Conservation (phyloP, 2,113 vertebrate genomes). For the Peucedramus taeniatus region DNA sequence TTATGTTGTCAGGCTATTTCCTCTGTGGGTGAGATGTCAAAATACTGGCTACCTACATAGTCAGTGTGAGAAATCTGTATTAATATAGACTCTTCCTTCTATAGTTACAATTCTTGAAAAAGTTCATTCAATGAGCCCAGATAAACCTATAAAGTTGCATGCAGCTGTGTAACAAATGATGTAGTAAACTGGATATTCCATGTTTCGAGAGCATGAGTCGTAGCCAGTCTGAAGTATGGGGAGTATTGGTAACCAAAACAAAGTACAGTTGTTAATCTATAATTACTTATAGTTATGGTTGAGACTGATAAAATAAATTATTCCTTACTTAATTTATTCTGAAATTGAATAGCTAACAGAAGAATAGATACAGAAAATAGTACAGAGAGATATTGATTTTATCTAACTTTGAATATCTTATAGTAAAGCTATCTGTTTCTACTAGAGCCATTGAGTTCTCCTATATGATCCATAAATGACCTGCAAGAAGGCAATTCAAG, state of each 20-base stretch:
- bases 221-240: not conserved
- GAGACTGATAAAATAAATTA: not conserved
- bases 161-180: not conserved
- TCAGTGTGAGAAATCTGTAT: not conserved
- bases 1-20: conserved; percentile 44
- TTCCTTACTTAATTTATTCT: not conserved
- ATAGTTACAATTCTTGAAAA: not conserved
- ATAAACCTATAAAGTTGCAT: not conserved
- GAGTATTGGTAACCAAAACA: not conserved
- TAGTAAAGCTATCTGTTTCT: not conserved
- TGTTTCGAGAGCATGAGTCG: not conserved
- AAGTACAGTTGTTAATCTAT: not conserved
- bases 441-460: not conserved
- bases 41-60: not conserved
- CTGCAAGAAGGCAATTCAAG: not conserved
- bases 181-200: not conserved
- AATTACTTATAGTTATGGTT: not conserved
- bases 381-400: not conserved
- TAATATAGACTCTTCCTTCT: not conserved
- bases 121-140: not conserved
- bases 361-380: not conserved
- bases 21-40: not conserved
- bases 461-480: not conserved
- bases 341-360: not conserved
- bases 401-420: not conserved